phyloP scores from a whole-genome alignment of 2,113 vertebrate species.

The Rana temporaria region DNA sequence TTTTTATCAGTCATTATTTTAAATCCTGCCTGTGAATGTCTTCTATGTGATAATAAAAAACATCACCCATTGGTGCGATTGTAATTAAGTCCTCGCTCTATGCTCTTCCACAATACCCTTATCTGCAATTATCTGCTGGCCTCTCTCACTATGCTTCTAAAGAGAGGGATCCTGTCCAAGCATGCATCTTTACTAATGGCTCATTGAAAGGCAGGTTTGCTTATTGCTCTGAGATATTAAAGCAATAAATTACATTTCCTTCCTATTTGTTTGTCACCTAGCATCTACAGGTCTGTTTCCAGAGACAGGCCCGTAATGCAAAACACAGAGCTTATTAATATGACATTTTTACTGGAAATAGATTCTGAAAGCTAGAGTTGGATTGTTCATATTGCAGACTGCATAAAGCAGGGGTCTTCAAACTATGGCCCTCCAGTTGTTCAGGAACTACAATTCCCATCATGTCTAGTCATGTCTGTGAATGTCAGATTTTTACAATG shows the following conservation, averaged over 20 bases:
- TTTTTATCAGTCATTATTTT: neutral
- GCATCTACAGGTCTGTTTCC: slow-evolving; percentile 18
- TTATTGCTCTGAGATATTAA: slow-evolving; percentile 52
- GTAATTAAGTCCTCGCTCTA: slow-evolving; percentile 12
- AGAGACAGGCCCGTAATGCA: neutral
- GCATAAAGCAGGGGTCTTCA: too few relatives aligned
- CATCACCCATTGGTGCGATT: neutral
- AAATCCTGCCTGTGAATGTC: neutral
- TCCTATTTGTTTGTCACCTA: slow-evolving; percentile 14
- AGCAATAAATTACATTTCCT: slow-evolving; percentile 47
- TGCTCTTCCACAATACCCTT: slow-evolving; percentile 24
- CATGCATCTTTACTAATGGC: slow-evolving; percentile 46
- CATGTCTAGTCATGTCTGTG: too few relatives aligned
- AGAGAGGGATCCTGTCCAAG: slow-evolving; percentile 24
- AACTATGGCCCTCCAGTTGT: too few relatives aligned
- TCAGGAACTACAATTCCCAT: too few relatives aligned
- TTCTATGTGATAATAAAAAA: slow-evolving; percentile 10
- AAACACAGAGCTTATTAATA: slow-evolving; percentile 9
- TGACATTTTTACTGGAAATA: neutral
- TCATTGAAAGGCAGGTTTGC: slow-evolving; percentile 42
- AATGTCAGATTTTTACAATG: too few relatives aligned
- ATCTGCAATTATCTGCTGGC: slow-evolving; percentile 39
- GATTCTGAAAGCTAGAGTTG: slow-evolving; percentile 12
- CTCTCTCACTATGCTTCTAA: neutral
- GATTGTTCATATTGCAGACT: slow-evolving; percentile 6